Base-by-base conservation (phyloP, 2,113 vertebrate species). In the Petrocephalus zakoni region DNA sequence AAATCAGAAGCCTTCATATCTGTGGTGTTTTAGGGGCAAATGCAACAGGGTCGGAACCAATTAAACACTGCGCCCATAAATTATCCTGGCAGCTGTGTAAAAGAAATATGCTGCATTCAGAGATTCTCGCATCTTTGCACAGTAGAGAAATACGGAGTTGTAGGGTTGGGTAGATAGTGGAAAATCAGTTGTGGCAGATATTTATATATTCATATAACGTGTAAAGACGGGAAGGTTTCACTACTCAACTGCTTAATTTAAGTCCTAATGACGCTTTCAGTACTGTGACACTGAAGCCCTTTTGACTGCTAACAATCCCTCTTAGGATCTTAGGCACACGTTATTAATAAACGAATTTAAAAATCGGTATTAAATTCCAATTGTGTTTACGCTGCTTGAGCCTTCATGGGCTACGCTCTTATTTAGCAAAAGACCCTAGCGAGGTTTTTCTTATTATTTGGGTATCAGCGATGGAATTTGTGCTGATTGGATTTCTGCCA, bases 401-500 rank as follows among this genome's bases (percentile, higher is more conserved):
- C 17, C 55, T 7, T 11, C 37, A 87, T 61, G 42, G 19, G 15
- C 21, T 78, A 72, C 51, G 42, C 25, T 29, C 53, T 42, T 22
- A 88, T 87, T 87, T 90, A 89, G 88, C 87, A 49, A 90, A 49
- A 86, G 3, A 88, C 53, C 87, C 87, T 29, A 25, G 53, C 81
- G 88, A 89, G 37, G 87, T 10, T 34, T 9, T 87, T 37, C 34
- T 42, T 83, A 7, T 29, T 84, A 61, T 68, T 61, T 53, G 56
- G 46, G 75, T 88, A 86, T 90, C 72, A 83, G 42, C 19, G 55
- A 56, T 58, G 58, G 86, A 49, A 90, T 88, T 89, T 68, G 75
- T 49, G 86, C 85, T 88, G 61, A 89, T 90, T 89, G 87, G 29
- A 89, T 91, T 89, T 89, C 78, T 83, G 83, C 64, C n/a, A 53